A percentile compares a stretch with the other conserved stretches of the same genome.
These are phyloP conservation scores for Heterodera schachtii DNA, from an alignment of 1,140 invertebrate genomes.

Conservation along the genomic window DNA sequence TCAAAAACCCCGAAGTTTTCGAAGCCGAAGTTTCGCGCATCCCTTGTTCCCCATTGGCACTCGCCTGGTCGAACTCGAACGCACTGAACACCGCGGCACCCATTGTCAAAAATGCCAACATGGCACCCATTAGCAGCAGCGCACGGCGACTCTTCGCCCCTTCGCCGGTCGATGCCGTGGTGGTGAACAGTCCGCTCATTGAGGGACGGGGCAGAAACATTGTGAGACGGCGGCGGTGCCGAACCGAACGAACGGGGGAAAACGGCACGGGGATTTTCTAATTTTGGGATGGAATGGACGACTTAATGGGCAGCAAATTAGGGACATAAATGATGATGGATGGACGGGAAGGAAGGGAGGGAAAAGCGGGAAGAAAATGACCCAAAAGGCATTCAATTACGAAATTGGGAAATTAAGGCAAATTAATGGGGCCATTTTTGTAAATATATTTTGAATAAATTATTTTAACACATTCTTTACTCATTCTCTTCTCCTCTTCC, in stretches of 20 bases:
- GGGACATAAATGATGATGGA: not conserved
- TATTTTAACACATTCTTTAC: too few relatives aligned
- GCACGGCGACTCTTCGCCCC: constrained; percentile 19
- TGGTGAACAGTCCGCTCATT: constrained; percentile 11
- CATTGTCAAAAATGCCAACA: constrained; percentile 95
- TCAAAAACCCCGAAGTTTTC: too few relatives aligned
- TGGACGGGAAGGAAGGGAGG: not conserved
- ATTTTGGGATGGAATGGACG: not conserved
- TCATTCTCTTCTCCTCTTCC: too few relatives aligned
- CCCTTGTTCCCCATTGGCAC: constrained; percentile 69
- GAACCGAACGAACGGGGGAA: not conserved
- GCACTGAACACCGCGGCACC: constrained; percentile 97
- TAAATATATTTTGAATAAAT: too few relatives aligned
- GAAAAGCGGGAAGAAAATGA: too few relatives aligned
- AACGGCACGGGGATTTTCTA: not conserved
- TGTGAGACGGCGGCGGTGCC: not conserved
- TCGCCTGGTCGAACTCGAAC: constrained; percentile 79
- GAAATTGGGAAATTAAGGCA: too few relatives aligned
- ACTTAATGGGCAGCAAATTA: not conserved
- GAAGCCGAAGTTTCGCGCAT: too few relatives aligned
- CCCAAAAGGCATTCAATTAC: too few relatives aligned
- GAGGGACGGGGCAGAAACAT: constrained; percentile 8
- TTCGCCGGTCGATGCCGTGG: not conserved
- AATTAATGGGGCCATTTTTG: too few relatives aligned
- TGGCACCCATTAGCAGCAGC: constrained; percentile 66